phyloP scores from a whole-genome alignment of 2,797 vertebrate species.

The Gambelia wislizenii region DNA sequence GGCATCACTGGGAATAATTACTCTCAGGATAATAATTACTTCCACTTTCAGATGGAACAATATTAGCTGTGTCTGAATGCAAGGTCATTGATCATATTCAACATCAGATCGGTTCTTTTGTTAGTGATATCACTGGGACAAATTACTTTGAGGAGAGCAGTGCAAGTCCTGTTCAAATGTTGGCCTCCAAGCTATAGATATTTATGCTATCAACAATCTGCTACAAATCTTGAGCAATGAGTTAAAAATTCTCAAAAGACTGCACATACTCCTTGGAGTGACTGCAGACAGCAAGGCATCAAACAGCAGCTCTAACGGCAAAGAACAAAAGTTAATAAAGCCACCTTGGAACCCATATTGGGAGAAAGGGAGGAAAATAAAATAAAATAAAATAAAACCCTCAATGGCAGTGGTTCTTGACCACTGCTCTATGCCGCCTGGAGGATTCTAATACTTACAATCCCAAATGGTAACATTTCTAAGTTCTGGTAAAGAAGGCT shows the following conservation, averaged over 20 bases:
- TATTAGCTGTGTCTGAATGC: not conserved
- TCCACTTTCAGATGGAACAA: not conserved
- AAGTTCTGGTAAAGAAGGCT: too few species aligned
- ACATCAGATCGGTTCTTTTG: not conserved
- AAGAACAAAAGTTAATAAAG: not conserved
- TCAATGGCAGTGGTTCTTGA: too few species aligned
- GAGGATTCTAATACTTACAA: too few species aligned
- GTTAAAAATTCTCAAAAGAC: not conserved
- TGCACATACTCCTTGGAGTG: not conserved
- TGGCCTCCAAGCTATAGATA: not conserved
- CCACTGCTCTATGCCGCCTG: too few species aligned
- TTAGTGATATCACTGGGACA: not conserved
- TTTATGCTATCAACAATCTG: not conserved
- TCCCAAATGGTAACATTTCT: too few species aligned
- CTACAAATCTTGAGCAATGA: not conserved
- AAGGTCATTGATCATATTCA: not conserved
- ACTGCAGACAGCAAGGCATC: not conserved
- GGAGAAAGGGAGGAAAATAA: too few species aligned
- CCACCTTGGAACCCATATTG: too few species aligned
- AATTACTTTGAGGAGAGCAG: not conserved
- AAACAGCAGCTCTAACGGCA: not conserved
- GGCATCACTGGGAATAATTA: not conserved
- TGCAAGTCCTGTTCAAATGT: not conserved
- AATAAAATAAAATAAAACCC: too few species aligned
- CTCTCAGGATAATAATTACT: not conserved